A percentile compares a stretch with the other conserved stretches of the same genome.
Conservation (phyloP, 2,797 vertebrate species). For the Nyctalus aviator region DNA sequence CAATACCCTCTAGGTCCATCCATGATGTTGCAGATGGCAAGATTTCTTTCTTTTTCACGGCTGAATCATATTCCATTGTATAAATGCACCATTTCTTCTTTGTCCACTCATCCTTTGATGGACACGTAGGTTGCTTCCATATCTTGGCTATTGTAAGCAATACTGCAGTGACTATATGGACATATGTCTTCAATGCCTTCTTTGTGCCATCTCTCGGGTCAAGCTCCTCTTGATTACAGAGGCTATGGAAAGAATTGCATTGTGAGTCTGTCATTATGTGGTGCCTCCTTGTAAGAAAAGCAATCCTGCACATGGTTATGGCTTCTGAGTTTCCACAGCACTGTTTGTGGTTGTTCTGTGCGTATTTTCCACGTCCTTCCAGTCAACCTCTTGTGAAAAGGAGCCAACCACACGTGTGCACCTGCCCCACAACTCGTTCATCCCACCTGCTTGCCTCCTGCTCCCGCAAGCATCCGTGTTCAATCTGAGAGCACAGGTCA, state of each 20-base stretch:
- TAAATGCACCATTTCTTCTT: background rate
- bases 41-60: too few species aligned
- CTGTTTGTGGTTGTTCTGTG: background rate
- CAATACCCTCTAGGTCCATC: background rate
- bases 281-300: background rate
- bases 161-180: background rate
- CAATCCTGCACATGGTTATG: background rate
- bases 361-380: slow-evolving; percentile 39
- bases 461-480: background rate
- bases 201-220: background rate
- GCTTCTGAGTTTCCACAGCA: slow-evolving; percentile 19
- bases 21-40: background rate
- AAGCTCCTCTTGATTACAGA: background rate
- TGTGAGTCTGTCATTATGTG: background rate
- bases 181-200: background rate
- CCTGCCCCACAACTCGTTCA: background rate
- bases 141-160: background rate
- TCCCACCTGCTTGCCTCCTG: background rate
- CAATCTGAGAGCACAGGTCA: background rate
- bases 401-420: background rate
- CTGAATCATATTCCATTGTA: background rate
- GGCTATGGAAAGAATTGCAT: background rate
- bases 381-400: slow-evolving; percentile 5
- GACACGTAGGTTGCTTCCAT: background rate
- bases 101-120: background rate